phyloP scores from a whole-genome alignment of 2,888 invertebrate genomes.

The Hydrotaea diabolus region DNA sequence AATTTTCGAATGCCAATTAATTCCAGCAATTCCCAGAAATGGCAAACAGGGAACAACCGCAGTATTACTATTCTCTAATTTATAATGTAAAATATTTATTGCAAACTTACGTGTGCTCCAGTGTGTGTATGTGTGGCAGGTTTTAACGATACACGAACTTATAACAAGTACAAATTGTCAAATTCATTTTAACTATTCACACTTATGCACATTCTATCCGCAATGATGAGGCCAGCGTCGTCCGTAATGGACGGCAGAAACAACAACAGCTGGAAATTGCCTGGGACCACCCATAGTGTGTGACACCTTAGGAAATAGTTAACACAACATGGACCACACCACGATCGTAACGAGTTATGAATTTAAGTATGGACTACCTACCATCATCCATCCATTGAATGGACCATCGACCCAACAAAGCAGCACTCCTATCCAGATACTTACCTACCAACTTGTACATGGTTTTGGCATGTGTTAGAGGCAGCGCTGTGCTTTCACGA shows the following conservation, averaged over 20 bases:
- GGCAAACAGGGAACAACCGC: not conserved
- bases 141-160: constrained; percentile 23
- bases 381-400: not conserved
- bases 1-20: constrained; percentile 4
- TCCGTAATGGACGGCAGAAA: not conserved
- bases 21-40: not conserved
- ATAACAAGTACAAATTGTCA: constrained; percentile 59
- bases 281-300: constrained; percentile 75
- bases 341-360: constrained; percentile 74
- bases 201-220: constrained; percentile 29
- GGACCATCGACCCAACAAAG: constrained; percentile 28
- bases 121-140: not conserved
- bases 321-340: constrained; percentile 68
- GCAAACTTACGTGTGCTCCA: not conserved
- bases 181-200: constrained; percentile 60
- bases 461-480: constrained; percentile 59
- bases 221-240: constrained; percentile 31
- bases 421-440: constrained; percentile 43
- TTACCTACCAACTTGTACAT: constrained; percentile 37
- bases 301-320: constrained; percentile 69
- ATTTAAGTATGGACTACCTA: constrained; percentile 62
- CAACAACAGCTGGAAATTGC: constrained; percentile 41
- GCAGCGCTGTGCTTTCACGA: constrained; percentile 21
- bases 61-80: constrained; percentile 26
- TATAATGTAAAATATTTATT: constrained; percentile 18